Evolutionary conservation across 37 sponge, comb jelly and placozoan genomes (phyloP), one percentile per base, ranked within the genome.

Genomic region (Ianthella basta): DNA sequence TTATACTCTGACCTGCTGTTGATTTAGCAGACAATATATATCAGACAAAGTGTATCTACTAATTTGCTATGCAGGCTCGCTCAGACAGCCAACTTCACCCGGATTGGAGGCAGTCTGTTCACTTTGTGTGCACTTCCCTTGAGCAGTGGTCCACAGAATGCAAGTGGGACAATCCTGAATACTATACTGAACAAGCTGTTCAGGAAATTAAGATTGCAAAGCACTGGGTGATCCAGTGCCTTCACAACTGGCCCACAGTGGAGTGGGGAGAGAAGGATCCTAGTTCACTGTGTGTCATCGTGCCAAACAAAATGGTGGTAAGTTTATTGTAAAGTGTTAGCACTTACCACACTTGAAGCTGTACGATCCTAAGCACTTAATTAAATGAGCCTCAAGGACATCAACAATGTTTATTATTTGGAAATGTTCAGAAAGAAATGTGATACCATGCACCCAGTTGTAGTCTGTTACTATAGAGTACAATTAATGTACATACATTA

Each of bases 51-150:
- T n/a, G n/a, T n/a, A n/a, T n/a, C n/a, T n/a, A n/a, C n/a, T n/a
- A n/a, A n/a, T n/a, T n/a, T n/a, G n/a, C n/a, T n/a, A 32, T 69
- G 34, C 34, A 69, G 70, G 0, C 70, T 18, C 34, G 70, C 34
- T 32, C 70, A n/a, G 34, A 69, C 18, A 30, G 34, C 29, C 35
- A 69, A 0, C 41, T 80, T 8, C 92, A 92, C 50, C 92, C 87
- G 18, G 56, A 68, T 5, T 38, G 56, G 44, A 59, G 33, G 13
- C 80, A 33, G 55, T 80, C 92, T 30, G 74, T 92, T 10, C 35
- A 57, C 20, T 92, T 92, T 79, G 79, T 83, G 56, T 88, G 89
- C 80, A 69, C 92, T 25, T 79, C 81, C 39, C n/a, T 83, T 1
- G 80, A 86, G 60, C 40, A 77, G 50, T 77, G 53, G 24, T 63